Evolutionary conservation across 2,888 invertebrate species (phyloP).

Genomic region (Folsomia candida): DNA sequence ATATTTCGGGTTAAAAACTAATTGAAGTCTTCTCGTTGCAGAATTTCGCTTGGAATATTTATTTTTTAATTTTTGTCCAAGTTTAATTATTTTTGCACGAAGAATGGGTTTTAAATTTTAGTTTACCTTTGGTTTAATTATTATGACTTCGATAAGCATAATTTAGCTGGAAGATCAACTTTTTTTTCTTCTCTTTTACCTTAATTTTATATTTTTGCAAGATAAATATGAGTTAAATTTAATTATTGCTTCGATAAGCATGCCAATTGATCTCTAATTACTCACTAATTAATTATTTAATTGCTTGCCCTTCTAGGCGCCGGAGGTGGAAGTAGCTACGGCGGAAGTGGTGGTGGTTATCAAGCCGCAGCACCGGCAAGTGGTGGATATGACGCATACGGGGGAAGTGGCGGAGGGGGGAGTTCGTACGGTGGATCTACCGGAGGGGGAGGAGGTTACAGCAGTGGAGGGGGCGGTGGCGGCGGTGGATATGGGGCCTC

Average conservation of each 20-base stretch:
- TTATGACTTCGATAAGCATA: no score
- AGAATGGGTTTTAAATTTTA: no score
- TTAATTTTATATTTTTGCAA: no score
- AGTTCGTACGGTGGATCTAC: slow-evolving; percentile 27
- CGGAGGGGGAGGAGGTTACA: slow-evolving; percentile 25
- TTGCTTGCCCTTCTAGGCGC: neutral
- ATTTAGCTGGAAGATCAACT: no score
- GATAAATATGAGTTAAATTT: neutral
- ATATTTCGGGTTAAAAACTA: neutral
- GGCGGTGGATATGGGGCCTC: slow-evolving; percentile 27
- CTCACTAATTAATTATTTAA: neutral
- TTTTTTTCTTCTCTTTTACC: no score
- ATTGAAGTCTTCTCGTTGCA: no score
- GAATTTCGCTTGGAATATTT: no score
- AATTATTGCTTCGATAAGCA: neutral
- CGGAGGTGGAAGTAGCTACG: slow-evolving; percentile 25
- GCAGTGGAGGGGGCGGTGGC: slow-evolving; percentile 21
- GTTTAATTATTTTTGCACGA: no score
- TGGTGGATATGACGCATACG: slow-evolving; percentile 36
- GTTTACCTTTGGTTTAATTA: no score
- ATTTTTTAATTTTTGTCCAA: no score
- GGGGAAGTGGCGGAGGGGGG: slow-evolving; percentile 28
- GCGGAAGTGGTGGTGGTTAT: slow-evolving; percentile 25
- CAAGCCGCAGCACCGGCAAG: slow-evolving; percentile 35
- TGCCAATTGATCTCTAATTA: neutral